phyloP scores from a whole-genome alignment of 1,140 invertebrate species.

The Eupristina koningsbergeri region DNA sequence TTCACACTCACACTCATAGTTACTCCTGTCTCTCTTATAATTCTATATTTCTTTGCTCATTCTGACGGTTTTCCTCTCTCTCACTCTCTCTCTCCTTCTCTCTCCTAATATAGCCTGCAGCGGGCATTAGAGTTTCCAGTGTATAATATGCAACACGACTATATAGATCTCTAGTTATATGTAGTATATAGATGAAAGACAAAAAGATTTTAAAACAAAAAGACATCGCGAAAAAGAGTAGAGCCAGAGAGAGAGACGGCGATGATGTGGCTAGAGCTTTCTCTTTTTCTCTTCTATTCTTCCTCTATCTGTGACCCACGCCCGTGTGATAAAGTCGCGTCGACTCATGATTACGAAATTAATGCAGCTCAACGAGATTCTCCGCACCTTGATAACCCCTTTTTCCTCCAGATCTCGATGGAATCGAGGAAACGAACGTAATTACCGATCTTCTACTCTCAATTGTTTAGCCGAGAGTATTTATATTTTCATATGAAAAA shows the following conservation, averaged over 20 bases:
- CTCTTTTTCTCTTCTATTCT: not conserved
- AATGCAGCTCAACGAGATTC: not conserved
- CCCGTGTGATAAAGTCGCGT: not conserved
- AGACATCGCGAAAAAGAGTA: slow-evolving; percentile 12
- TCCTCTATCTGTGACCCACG: not conserved
- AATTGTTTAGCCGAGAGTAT: slow-evolving; percentile 3
- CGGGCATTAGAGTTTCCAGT: slow-evolving; percentile 24
- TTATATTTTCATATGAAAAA: slow-evolving; percentile 5
- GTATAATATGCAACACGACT: not conserved
- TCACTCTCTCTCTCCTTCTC: slow-evolving; percentile 47
- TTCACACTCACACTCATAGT: not conserved
- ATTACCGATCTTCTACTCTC: slow-evolving; percentile 26
- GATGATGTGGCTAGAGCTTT: not conserved
- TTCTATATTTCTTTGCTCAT: slow-evolving; percentile 44
- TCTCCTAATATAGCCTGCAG: slow-evolving; percentile 47
- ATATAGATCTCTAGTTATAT: not conserved
- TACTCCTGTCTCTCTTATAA: slow-evolving; percentile 4
- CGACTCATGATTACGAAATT: slow-evolving; percentile 32
- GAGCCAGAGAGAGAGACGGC: not conserved
- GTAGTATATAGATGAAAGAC: not conserved
- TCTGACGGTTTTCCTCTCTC: slow-evolving; percentile 40
- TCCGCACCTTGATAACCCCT: not conserved
- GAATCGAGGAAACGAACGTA: slow-evolving; percentile 17
- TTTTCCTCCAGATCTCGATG: slow-evolving; percentile 3
- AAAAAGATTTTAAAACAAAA: slow-evolving; percentile 48